phyloP scores from a whole-genome alignment of 2,113 vertebrate genomes.

The Tragelaphus imberbis region DNA sequence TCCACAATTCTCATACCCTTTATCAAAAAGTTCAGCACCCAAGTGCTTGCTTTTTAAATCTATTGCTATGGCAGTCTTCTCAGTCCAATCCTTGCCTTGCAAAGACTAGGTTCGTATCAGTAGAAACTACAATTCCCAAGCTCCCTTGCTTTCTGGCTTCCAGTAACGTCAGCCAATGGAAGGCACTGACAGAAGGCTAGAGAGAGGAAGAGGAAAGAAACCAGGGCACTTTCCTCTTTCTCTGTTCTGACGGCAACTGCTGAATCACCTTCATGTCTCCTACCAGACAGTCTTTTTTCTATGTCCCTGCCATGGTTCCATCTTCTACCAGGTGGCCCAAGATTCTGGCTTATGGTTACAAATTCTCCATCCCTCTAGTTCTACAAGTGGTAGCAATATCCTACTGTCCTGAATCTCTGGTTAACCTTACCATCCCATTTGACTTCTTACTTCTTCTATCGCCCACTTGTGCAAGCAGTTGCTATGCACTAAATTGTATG shows the following conservation, averaged over 20 bases:
- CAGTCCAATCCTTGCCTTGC: neutral
- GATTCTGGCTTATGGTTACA: neutral
- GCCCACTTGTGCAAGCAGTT: neutral
- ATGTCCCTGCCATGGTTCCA: neutral
- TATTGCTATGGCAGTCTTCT: neutral
- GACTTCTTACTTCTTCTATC: neutral
- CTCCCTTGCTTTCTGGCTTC: neutral
- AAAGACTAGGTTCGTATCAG: neutral
- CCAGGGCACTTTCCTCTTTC: neutral
- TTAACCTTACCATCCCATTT: neutral
- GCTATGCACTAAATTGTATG: neutral
- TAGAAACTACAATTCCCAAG: neutral
- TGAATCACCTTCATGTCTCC: neutral
- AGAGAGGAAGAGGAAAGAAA: neutral
- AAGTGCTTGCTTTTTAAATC: neutral
- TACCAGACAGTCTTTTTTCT: neutral
- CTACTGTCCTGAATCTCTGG: neutral
- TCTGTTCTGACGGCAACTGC: neutral
- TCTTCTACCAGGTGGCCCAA: neutral
- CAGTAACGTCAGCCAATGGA: neutral
- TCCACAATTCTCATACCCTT: neutral
- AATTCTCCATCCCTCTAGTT: neutral
- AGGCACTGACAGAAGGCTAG: neutral
- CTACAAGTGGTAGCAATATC: neutral
- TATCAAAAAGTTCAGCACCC: neutral